These are phyloP conservation scores for Chironomus tepperi DNA, from an alignment of 1,140 invertebrate species.

Conservation along the genomic window DNA sequence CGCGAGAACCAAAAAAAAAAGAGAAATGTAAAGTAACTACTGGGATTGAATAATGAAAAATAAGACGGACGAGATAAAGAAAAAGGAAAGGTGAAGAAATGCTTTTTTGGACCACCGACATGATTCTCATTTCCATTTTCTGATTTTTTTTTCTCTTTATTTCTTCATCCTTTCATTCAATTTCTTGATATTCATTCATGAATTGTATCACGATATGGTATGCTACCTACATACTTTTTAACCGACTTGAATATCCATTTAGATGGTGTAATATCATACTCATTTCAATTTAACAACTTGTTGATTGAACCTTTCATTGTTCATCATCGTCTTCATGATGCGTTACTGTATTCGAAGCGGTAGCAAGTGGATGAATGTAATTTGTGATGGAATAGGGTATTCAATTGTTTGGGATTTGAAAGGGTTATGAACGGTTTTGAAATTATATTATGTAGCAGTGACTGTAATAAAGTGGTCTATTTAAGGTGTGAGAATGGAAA, in stretches of 20 bases:
- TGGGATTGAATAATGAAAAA: too few species aligned
- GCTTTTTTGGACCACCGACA: neutral
- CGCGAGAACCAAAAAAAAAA: too few species aligned
- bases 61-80: neutral
- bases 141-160: neutral
- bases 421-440: too few species aligned
- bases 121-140: neutral
- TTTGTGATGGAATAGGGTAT: too few species aligned
- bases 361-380: neutral
- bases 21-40: too few species aligned
- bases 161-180: neutral
- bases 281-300: slow-evolving; percentile 13
- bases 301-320: slow-evolving; percentile 13
- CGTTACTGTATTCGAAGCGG: neutral
- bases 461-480: too few species aligned
- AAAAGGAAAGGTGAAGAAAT: neutral
- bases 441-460: too few species aligned
- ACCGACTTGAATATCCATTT: too few species aligned
- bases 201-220: neutral
- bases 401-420: too few species aligned
- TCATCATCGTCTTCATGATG: neutral
- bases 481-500: too few species aligned
- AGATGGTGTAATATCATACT: neutral
- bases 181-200: slow-evolving; percentile 4
- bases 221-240: too few species aligned